Percentiles rank a stretch among this genome's conserved stretches.
Evolutionary conservation across 2,888 invertebrate genomes (phyloP).

Genomic region (Nomada fabriciana): DNA sequence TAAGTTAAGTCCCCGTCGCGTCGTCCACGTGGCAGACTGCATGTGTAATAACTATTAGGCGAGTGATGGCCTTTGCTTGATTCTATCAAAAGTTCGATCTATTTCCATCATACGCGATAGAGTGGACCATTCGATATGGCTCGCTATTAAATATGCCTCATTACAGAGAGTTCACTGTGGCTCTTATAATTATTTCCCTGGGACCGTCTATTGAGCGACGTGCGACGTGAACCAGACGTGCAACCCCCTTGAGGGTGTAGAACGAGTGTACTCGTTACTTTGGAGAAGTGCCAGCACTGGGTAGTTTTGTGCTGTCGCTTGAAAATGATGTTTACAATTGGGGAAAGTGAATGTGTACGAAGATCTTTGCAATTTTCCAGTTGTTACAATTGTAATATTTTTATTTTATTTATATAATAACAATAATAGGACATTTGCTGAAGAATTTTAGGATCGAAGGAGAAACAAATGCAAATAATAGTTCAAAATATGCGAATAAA

Average conservation of each 20-base stretch:
- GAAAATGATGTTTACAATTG: neutral
- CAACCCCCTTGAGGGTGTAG: too few relatives aligned
- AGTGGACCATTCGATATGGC: neutral
- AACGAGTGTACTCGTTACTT: neutral
- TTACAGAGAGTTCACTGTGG: constrained; percentile 5
- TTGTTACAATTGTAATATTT: neutral
- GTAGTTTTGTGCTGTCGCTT: too few relatives aligned
- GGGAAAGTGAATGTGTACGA: neutral
- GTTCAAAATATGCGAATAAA: too few relatives aligned
- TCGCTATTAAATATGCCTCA: constrained; percentile 12
- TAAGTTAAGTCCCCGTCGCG: constrained; percentile 20
- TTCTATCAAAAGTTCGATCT: constrained; percentile 48
- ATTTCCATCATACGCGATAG: neutral
- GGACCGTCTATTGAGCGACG: neutral
- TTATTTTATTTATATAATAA: neutral
- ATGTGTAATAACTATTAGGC: constrained; percentile 19
- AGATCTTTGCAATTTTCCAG: neutral
- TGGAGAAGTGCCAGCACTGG: neutral
- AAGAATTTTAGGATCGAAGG: too few relatives aligned
- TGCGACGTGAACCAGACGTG: neutral
- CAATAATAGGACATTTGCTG: too few relatives aligned
- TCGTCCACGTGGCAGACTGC: constrained; percentile 5
- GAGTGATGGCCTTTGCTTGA: constrained; percentile 17
- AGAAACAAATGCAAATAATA: too few relatives aligned
- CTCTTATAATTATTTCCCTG: constrained; percentile 13